These are phyloP conservation scores for Drosophila eohydei DNA, from an alignment of 2,888 invertebrate genomes.

Conservation along the genomic window DNA sequence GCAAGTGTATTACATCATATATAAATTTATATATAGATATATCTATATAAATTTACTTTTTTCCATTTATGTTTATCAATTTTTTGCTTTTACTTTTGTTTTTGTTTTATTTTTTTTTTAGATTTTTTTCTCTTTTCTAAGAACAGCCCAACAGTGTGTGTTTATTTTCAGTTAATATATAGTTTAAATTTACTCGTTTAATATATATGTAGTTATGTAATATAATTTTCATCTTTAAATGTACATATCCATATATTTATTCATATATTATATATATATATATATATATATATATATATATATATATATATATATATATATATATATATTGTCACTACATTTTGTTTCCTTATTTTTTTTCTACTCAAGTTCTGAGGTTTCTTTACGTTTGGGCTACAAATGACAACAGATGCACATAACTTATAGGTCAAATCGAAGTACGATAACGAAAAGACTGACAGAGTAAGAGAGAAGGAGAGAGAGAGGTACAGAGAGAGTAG, in stretches of 20 bases:
- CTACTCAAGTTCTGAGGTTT: conserved; percentile 48
- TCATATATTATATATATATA: conserved; percentile 19
- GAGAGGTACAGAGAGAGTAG: neutral
- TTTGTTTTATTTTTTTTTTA: conserved; percentile 22
- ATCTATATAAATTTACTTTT: conserved; percentile 29
- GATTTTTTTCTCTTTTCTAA: conserved; percentile 68
- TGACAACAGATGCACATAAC: conserved; percentile 48
- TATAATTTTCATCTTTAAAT: conserved; percentile 22
- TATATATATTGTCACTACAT: conserved; percentile 38
- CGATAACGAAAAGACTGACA: conserved; percentile 11
- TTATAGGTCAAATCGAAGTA: conserved; percentile 20
- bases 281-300: conserved; percentile 26
- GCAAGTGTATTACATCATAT: conserved; percentile 39
- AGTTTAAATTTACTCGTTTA: conserved; percentile 35
- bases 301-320: conserved; percentile 29
- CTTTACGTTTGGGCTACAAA: conserved; percentile 40
- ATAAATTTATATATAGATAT: conserved; percentile 4
- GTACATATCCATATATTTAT: conserved; percentile 17
- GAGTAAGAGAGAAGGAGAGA: neutral
- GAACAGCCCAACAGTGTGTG: conserved; percentile 79
- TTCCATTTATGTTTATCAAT: conserved; percentile 24
- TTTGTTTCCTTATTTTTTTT: conserved; percentile 34
- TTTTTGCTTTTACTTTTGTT: conserved; percentile 36
- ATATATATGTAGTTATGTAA: conserved; percentile 35
- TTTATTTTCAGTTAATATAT: conserved; percentile 31